Evolutionary conservation across 2,113 vertebrate species (phyloP), one percentile per base, ranked within the genome.

Genomic region (Cervus canadensis): DNA sequence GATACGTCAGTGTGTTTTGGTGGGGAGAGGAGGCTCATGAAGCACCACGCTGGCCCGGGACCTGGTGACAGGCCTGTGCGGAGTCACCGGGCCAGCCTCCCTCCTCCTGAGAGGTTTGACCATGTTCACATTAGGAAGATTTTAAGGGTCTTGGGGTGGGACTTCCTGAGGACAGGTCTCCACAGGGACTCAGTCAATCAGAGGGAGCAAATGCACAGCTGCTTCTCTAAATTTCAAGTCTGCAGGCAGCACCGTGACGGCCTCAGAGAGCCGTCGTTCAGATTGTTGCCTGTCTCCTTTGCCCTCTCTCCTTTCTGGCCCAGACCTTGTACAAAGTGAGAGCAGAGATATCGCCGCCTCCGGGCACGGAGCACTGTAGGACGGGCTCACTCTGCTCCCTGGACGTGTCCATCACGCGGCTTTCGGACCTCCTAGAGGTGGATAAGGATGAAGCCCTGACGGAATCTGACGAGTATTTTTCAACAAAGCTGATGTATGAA

Each of bases 401-500:
- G 94, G 99, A 99, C 92, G 99, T 99, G 79, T 99, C 98, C 12
- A 99, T 99, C 97, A 99, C 99, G 0, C 99, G 99, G 19, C 99
- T 99, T 33, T 98, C 98, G 0, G 99, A 99, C 78, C 99, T 99
- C 54, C 98, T 98, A 0, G 99, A 99, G 82, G 98, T 99, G 30
- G 99, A 99, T 92, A 97, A 98, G 95, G 99, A 99, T 26, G 99
- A 99, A 86, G 99, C 99, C 21, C 98, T 99, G 89, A 99, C 98
- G 0, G 99, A 99, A 85, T 98, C 98, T 0, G 99, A 99, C 7
- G 99, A 99, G 15, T 99, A 99, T 45, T 99, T 99, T 95, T 99
- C 99, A 52, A 99, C 99, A 62, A 99, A 99, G 98, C 99, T 99
- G 9, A 99, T 99, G 99, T 99, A 99, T 97, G 99, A 99, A 99